These are phyloP conservation scores for Macaria liturata DNA, from an alignment of 2,888 invertebrate genomes.

Conservation along the genomic window DNA sequence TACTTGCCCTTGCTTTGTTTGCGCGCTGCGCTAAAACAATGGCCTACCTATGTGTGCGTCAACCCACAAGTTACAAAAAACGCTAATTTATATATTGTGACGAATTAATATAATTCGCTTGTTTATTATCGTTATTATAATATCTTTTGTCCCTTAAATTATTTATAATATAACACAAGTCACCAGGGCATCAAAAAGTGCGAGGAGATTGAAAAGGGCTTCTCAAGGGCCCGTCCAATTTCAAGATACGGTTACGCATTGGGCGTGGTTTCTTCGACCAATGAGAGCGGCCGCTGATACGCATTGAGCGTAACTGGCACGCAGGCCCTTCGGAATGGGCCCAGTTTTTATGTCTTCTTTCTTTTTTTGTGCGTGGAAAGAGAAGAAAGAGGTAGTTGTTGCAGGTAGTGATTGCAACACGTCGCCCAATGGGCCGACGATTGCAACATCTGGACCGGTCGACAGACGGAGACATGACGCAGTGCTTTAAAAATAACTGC, in stretches of 20 bases:
- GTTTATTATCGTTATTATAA: conserved; percentile 52
- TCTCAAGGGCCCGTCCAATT: conserved; percentile 70
- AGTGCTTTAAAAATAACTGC: conserved; percentile 3
- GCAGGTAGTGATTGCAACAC: conserved; percentile 22
- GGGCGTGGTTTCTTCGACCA: conserved; percentile 76
- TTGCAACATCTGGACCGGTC: conserved; percentile 6
- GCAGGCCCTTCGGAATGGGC: conserved; percentile 50
- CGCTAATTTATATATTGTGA: conserved; percentile 8
- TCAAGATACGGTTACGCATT: conserved; percentile 75
- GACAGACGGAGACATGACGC: conserved; percentile 2
- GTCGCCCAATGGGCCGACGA: conserved; percentile 13
- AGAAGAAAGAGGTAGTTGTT: conserved; percentile 29
- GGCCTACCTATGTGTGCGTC: neutral
- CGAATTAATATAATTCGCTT: conserved; percentile 36
- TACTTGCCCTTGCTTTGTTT: conserved; percentile 27
- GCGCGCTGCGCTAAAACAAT: conserved; percentile 6
- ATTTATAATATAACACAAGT: conserved; percentile 83
- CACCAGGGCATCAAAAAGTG: conserved; percentile 70
- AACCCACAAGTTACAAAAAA: neutral
- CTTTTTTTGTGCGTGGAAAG: conserved; percentile 33
- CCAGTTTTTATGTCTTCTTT: conserved; percentile 32
- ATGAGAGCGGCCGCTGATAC: conserved; percentile 63
- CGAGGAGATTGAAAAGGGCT: conserved; percentile 71
- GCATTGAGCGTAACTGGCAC: conserved; percentile 74
- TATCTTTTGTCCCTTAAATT: conserved; percentile 79